Evolutionary conservation across 2,888 invertebrate species (phyloP), one percentile per base, ranked within the genome.

Genomic region (Hypsopygia costalis): DNA sequence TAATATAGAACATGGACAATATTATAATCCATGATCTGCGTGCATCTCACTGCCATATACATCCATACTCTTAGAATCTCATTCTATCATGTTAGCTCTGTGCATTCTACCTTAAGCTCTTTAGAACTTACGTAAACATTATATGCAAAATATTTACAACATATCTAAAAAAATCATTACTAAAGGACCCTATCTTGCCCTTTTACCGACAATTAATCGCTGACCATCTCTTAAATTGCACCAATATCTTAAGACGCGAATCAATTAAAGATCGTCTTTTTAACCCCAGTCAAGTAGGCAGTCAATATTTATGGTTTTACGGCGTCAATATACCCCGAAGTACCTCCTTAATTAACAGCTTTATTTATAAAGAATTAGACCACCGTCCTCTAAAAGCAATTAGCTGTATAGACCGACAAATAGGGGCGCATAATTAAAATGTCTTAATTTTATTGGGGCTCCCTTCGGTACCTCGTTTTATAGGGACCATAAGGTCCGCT

Each of bases 391-490:
- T 47, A 49, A 38, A 28, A 42, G 40, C 72, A 71, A 76, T 78
- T 76, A 75, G 63, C 55, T 25, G 57, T 64, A 65, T 60, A 53
- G 68, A 60, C 75, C 73, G 76, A 83, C 87, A 85, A 86, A 86
- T 85, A 82, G 83, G 79, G 79, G 72, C 68, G 68, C 62, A 64
- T 79, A 79, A 83, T 87, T 81, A 86, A 87, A 87, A 85, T 81
- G 87, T 86, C 82, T 77, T 86, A 83, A 86, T 85, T 86, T 85
- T 83, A 87, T 85, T 81, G 66, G 66, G 55, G 46, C 62, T 62
- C 60, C 67, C 67, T 63, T 66, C 66, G 60, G 61, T 64, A 60
- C 60, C 55, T 47, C 52, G 49, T 56, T 72, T 83, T 86, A 85
- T 82, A 70, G 57, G 51, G 47, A 52, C 61, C 60, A 67, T 70